Base-by-base conservation (phyloP, 1,140 invertebrate genomes). In the Orius insidiosus region DNA sequence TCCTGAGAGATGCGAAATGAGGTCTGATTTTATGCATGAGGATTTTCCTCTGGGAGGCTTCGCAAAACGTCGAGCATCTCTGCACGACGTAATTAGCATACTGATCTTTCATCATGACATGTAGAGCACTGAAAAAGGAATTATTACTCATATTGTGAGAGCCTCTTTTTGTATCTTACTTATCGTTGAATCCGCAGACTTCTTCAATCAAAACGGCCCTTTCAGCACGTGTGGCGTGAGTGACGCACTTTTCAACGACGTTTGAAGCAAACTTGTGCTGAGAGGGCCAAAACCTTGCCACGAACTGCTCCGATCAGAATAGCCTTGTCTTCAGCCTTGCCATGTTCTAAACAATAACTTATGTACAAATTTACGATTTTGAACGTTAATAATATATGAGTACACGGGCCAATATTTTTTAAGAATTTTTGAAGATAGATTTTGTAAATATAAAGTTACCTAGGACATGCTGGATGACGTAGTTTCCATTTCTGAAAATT, bases 11-110 rank as follows among this genome's bases (percentile, higher is more conserved):
- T 42, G 81, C 78, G 60, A 98, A 75, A 67, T 98, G 94, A 15
- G 94, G 93, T 55, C 93, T 79, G 59, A 99, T 98, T 71, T 97
- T 95, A 67, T 94, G 85, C 85, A 98, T 93, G 45, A 99, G 69
- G 55, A 94, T 81, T 68, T 98, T 98, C 43, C 95, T 77, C 63
- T 99, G 94, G 14, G 84, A 80, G 8, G 88, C 85, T 60, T 99
- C 95, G 7, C 94, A 92, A 8, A n/a, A 99, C 92, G 62, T 99
- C 96, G 49, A 99, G 94, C 95, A 99, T 98, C 67, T 98, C 66
- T 99, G 96, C 18, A 99, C 93, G 48, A 99, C 96, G 66, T 99
- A 99, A 68, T 99, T 99, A 44, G 94, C 96, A 68, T 95, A 99
- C 67, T 98, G 84, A 64, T 96, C 92, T 68, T 96, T 97, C 92